These are phyloP conservation scores for Sorex araneus DNA, from an alignment of 2,113 vertebrate species.

Conservation along the genomic window DNA sequence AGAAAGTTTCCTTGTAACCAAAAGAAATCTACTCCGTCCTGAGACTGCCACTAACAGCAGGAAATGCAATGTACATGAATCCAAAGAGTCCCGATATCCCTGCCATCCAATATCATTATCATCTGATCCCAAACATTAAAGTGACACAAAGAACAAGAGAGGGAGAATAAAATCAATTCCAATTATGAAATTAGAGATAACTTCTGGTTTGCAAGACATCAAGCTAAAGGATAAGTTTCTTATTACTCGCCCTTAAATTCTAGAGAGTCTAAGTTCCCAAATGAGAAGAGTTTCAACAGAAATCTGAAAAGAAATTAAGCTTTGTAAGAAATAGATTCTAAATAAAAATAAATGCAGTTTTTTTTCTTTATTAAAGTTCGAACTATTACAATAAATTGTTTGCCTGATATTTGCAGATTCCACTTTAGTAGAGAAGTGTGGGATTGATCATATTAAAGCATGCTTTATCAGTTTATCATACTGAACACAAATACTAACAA, in stretches of 20 bases:
- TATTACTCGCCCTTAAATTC: background rate
- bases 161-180: background rate
- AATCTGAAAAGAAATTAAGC: background rate
- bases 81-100: background rate
- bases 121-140: background rate
- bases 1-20: background rate
- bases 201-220: conserved; percentile 14
- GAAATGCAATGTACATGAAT: background rate
- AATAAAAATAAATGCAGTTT: conserved; percentile 26
- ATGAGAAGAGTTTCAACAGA: background rate
- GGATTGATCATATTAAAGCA: background rate
- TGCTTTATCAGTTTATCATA: background rate
- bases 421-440: background rate
- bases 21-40: conserved; percentile 15
- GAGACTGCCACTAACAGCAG: background rate
- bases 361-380: conserved; percentile 45
- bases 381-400: conserved; percentile 21
- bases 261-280: background rate
- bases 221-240: background rate
- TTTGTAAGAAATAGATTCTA: conserved; percentile 16
- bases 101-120: background rate
- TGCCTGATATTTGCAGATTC: conserved; percentile 7
- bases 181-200: background rate
- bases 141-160: background rate
- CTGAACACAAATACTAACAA: background rate